Base-by-base conservation (phyloP, 1,140 invertebrate species). In the Neuroterus valhalla region DNA sequence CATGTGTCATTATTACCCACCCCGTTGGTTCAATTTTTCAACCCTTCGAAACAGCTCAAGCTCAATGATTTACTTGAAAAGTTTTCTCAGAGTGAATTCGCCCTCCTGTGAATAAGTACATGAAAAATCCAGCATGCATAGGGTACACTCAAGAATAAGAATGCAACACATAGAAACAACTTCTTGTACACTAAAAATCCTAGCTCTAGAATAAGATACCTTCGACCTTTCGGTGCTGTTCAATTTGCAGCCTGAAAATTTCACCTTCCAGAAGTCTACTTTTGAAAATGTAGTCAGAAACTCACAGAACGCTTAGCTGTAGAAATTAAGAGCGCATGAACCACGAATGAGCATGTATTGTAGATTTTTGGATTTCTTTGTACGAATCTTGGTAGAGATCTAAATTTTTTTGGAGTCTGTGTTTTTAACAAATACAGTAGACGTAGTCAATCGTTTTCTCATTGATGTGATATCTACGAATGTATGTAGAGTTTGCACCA, bases 401-500 rank as follows among this genome's bases (percentile, higher is more conserved):
- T 19, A 50, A 17, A 12, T 48, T 48, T 48, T n/a, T 19, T 17
- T 48, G 23, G 21, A 31, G n/a, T 31, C 5, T 31, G 26, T n/a
- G 14, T 31, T 26, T 19, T 62, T 62, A 62, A 62, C 55, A 62
- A 26, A 11, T 62, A 15, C 21, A 14, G 11, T 42, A n/a, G 31
- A 42, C 8, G 43, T 23, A 46, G 45, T 26, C 19, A 15, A 46
- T 67, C n/a, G 38, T 15, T 21, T 62, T 62, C 4, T 14, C 19
- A 62, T 10, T 21, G 52, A 21, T 12, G 19, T 62, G 12, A 23
- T 19, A 6, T 17, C 19, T 26, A 62, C 52, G 46, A 70, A 21
- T 68, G n/a, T 70, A 68, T 45, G 48, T 77, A 73, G 55, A 45
- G 67, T 46, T 19, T 68, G 38, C 21, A 68, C 42, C 38, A 43